Conservation (phyloP, 2,113 vertebrate species). For the Synodontis membranacea region DNA sequence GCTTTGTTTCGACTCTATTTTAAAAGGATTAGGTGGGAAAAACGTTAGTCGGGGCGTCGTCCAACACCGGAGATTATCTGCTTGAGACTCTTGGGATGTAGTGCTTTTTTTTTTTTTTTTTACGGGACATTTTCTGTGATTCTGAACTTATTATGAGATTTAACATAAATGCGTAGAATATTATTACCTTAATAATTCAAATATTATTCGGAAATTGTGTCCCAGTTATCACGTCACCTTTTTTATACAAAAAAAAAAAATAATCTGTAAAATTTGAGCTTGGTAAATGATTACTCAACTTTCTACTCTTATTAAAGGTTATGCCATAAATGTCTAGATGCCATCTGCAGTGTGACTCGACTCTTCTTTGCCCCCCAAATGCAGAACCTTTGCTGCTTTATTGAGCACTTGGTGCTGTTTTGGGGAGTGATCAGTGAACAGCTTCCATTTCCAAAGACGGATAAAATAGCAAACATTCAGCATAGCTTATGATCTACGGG, state of each 20-base stretch:
- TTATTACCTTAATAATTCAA: not conserved
- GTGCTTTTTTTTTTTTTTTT: not conserved
- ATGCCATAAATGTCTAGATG: not conserved
- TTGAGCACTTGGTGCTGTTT: no score
- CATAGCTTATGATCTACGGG: not conserved
- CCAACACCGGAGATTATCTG: not conserved
- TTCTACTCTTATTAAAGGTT: not conserved
- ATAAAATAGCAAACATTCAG: not conserved
- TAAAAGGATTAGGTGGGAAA: constrained; percentile 21
- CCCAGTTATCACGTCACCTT: not conserved
- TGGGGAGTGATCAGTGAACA: no score
- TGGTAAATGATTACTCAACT: not conserved
- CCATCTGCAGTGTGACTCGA: not conserved
- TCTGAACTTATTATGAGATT: not conserved
- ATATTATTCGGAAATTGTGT: not conserved
- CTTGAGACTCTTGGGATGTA: not conserved
- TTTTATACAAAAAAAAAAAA: no score
- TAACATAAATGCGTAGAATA: not conserved
- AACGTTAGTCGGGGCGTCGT: not conserved
- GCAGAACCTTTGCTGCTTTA: no score
- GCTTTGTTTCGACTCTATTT: constrained; percentile 20
- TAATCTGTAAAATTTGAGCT: not conserved
- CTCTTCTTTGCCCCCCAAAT: no score
- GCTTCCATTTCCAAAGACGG: not conserved
- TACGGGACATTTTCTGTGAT: not conserved